phyloP scores from a whole-genome alignment of 2,113 vertebrate species.

The Hyaena hyaena region DNA sequence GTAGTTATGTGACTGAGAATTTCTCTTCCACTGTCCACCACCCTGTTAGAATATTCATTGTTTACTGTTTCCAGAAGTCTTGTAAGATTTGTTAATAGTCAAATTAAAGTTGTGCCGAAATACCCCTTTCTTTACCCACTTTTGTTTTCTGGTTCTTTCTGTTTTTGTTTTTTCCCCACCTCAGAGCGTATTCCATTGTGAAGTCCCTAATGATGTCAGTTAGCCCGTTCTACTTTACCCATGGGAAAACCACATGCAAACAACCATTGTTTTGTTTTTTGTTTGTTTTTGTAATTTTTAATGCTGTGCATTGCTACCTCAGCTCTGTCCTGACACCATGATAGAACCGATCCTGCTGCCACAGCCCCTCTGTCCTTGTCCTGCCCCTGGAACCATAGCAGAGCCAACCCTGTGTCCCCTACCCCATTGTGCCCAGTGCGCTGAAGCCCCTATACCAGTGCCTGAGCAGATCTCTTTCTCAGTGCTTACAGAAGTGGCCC shows the following conservation, averaged over 20 bases:
- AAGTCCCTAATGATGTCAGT: background rate
- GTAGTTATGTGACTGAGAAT: background rate
- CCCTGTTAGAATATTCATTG: background rate
- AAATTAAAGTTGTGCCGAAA: background rate
- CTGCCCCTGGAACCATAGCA: background rate
- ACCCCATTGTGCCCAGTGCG: background rate
- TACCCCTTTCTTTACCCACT: background rate
- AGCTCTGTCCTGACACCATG: background rate
- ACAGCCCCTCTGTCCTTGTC: background rate
- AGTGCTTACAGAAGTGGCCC: background rate
- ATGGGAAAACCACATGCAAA: accelerated
- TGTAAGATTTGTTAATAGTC: background rate
- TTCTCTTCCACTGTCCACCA: background rate
- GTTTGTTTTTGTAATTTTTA: background rate
- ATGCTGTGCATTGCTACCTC: background rate
- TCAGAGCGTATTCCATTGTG: background rate
- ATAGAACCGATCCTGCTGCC: background rate
- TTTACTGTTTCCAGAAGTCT: background rate
- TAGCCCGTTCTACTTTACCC: background rate
- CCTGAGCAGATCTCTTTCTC: background rate
- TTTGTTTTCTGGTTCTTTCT: background rate
- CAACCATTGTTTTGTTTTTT: background rate
- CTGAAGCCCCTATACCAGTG: background rate
- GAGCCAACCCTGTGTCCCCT: background rate
- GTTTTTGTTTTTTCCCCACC: too few species aligned